A percentile compares a stretch with the other conserved stretches of the same genome.
Conservation (phyloP, 2,888 invertebrate genomes). For the Nemurella pictetii region DNA sequence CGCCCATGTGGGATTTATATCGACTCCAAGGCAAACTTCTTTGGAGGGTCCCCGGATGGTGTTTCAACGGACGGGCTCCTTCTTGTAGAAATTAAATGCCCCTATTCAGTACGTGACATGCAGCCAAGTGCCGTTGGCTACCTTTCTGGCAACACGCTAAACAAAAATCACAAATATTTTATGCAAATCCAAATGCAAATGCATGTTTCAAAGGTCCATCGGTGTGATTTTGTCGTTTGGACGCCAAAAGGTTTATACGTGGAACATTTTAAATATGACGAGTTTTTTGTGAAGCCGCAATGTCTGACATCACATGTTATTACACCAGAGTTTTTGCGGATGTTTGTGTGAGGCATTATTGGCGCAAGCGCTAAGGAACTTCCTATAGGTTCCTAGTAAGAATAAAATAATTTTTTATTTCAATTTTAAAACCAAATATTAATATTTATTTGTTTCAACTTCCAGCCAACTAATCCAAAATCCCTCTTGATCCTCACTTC, state of each 20-base stretch:
- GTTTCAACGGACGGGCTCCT: not conserved
- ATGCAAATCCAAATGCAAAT: not conserved
- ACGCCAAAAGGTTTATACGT: too few species aligned
- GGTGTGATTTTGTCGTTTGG: too few species aligned
- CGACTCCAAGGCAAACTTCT: not conserved
- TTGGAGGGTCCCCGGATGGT: slow-evolving; percentile 4
- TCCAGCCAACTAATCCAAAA: not conserved
- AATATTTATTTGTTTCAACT: not conserved
- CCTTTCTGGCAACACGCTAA: too few species aligned
- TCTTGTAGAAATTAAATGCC: not conserved
- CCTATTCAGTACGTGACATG: not conserved
- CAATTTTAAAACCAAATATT: not conserved
- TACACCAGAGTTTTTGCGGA: not conserved
- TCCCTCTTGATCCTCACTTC: not conserved
- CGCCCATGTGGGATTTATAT: not conserved
- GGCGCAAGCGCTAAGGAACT: not conserved
- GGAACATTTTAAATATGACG: too few species aligned
- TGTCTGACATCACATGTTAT: not conserved
- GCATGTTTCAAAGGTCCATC: not conserved
- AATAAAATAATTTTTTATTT: not conserved
- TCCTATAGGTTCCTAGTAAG: not conserved
- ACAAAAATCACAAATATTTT: slow-evolving; percentile 12
- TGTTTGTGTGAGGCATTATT: not conserved
- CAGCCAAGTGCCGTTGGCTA: not conserved
- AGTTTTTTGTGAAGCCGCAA: too few species aligned